These are phyloP conservation scores for Ormyrus pomaceus DNA, from an alignment of 2,888 invertebrate genomes.

Conservation along the genomic window DNA sequence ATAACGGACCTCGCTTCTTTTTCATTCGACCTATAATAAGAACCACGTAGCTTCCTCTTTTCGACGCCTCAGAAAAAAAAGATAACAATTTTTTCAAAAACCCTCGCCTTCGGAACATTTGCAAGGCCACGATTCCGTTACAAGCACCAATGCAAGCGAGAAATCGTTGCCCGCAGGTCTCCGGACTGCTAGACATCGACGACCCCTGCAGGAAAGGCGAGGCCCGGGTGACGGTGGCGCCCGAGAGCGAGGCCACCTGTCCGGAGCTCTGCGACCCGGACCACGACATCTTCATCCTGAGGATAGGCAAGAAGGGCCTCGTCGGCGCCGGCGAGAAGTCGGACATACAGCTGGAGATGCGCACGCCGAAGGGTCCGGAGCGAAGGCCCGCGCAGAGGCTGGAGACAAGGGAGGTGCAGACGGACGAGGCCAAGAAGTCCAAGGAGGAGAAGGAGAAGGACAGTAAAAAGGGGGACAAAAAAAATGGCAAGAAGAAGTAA, in stretches of 20 bases:
- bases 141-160: not conserved
- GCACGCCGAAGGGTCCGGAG: constrained; percentile 83
- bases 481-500: not conserved
- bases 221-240: constrained; percentile 63
- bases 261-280: constrained; percentile 77
- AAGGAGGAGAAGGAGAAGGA: constrained; percentile 48
- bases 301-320: constrained; percentile 84
- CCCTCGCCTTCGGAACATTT: not conserved
- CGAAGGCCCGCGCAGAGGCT: constrained; percentile 79
- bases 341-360: constrained; percentile 83
- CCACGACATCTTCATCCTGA: constrained; percentile 84
- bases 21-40: too few relatives aligned
- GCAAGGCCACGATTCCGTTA: not conserved
- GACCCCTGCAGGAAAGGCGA: constrained; percentile 52
- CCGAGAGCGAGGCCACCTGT: constrained; percentile 59
- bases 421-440: constrained; percentile 62
- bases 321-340: constrained; percentile 84
- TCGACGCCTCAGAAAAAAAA: too few relatives aligned
- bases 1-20: too few relatives aligned
- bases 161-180: constrained; percentile 52
- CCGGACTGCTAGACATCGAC: constrained; percentile 64
- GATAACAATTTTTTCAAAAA: not conserved
- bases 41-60: too few relatives aligned
- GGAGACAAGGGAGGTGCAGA: constrained; percentile 83
- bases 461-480: not conserved